Base-by-base conservation (phyloP, 2,797 vertebrate genomes). In the Pseudochaenichthys georgianus region DNA sequence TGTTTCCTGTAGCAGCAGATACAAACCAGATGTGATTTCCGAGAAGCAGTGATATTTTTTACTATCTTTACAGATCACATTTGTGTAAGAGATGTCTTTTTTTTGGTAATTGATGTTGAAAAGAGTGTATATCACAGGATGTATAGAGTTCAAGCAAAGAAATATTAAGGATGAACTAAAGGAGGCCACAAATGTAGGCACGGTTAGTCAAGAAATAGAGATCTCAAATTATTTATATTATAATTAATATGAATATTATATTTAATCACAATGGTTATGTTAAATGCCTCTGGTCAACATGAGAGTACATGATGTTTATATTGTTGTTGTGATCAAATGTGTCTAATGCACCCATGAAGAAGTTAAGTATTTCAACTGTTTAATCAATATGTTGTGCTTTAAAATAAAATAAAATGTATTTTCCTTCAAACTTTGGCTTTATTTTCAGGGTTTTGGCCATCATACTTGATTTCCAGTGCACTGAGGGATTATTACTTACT, bases 1-100 rank as follows among this genome's bases (percentile, higher is more conserved):
- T 62, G 82, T 85, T 82, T 82, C 75, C 77, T 76, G 38, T 83
- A 71, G 82, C 83, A 86, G 70, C 87, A 85, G 86, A 92, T 83
- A 63, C 48, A 81, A 89, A 82, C 85, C 86, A 90, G 83, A 89
- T 87, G 70, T 83, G 19, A 79, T 82, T 87, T 85, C 77, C 38
- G 13, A 81, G 88, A 84, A 78, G 13, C 58, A 28, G 73, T 47
- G 73, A 71, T 71, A 50, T n/a, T 46, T 17, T 46, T 86, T 66
- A 47, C 63, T 65, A 51, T 66, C 16, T 79, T 85, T 63, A 73
- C 57, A 54, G 80, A 80, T 87, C 67, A 23, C 11, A 63, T 75
- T 34, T 70, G 23, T 53, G 77, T 60, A 43, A 70, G 47, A 28
- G 42, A 64, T 61, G 21, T 11, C 16, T 3, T 50, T 53, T 47